phyloP scores from a whole-genome alignment of 2,113 vertebrate genomes.

The Delphinapterus leucas region DNA sequence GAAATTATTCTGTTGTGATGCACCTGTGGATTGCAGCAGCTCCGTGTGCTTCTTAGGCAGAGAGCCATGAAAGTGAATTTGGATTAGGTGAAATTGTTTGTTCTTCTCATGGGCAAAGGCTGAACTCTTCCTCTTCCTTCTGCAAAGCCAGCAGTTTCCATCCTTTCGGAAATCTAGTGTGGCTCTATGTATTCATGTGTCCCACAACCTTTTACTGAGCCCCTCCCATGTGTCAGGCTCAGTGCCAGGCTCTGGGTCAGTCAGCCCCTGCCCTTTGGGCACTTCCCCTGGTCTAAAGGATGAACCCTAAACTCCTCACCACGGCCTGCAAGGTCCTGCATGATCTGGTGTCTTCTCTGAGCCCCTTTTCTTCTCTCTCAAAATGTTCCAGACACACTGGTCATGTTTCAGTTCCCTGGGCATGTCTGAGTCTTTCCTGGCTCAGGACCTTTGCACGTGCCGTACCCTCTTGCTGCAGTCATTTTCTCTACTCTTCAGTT shows the following conservation, averaged over 20 bases:
- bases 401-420: neutral
- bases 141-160: neutral
- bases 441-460: neutral
- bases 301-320: neutral
- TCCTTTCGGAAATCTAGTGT: neutral
- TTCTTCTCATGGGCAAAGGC: neutral
- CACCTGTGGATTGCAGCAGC: neutral
- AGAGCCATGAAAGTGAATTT: constrained; percentile 57
- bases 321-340: neutral
- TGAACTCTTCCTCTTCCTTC: neutral
- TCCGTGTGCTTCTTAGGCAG: neutral
- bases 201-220: neutral
- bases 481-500: neutral
- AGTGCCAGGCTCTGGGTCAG: neutral
- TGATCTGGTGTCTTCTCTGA: neutral
- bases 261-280: neutral
- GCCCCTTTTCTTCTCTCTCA: neutral
- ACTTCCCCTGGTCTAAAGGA: neutral
- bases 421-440: neutral
- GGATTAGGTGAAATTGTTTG: constrained; percentile 33
- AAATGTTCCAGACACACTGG: neutral
- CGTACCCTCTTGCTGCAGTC: neutral
- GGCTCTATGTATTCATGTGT: neutral
- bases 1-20: constrained; percentile 59
- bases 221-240: neutral